Evolutionary conservation across 2,888 invertebrate genomes (phyloP).

Genomic region (Platycheirus albimanus): DNA sequence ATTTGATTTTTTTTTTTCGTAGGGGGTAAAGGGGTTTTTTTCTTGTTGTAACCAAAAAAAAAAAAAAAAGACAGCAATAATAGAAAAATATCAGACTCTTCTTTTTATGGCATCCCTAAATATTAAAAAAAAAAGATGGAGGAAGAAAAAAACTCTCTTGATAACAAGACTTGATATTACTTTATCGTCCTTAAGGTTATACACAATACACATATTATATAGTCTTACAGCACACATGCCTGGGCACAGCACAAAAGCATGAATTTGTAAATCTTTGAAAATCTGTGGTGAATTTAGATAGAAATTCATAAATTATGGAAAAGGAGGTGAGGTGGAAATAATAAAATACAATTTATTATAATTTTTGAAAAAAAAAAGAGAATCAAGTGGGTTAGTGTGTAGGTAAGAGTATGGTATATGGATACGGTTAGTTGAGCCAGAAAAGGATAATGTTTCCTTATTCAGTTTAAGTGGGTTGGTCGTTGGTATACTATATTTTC

Average conservation of each 20-base stretch:
- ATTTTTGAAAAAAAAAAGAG: neutral
- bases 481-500: no score
- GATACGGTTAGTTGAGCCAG: no score
- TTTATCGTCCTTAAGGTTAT: neutral
- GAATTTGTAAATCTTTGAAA: constrained; percentile 57
- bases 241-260: constrained; percentile 30
- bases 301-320: constrained; percentile 3
- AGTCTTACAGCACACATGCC: neutral
- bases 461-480: no score
- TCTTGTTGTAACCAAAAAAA: no score
- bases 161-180: neutral
- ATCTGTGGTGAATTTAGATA: constrained; percentile 43
- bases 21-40: neutral
- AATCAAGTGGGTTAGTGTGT: no score
- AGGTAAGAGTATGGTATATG: no score
- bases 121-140: neutral
- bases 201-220: no score
- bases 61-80: no score
- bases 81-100: neutral
- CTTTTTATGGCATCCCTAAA: neutral
- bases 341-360: constrained; percentile 16
- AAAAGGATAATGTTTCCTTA: no score
- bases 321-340: neutral
- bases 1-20: constrained; percentile 47
- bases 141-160: neutral